Conservation (phyloP, 2,888 invertebrate species). For the Polietes domitor region DNA sequence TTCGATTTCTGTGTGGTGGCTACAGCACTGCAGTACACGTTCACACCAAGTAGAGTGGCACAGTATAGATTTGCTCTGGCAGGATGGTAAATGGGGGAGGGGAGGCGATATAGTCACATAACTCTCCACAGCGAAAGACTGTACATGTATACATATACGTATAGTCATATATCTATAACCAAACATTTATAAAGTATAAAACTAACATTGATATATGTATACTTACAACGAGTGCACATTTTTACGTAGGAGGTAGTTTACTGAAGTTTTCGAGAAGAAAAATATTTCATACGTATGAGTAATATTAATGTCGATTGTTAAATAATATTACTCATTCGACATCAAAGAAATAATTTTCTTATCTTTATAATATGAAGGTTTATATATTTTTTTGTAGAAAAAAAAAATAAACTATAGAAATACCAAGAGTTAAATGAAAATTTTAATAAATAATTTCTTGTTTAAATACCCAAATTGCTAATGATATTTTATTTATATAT, state of each 20-base stretch:
- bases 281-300: background rate
- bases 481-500: too few species aligned
- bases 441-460: too few species aligned
- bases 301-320: too few species aligned
- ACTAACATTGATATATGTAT: background rate
- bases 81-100: background rate
- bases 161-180: constrained; percentile 23
- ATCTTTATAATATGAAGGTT: too few species aligned
- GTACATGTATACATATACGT: background rate
- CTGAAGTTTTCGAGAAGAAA: background rate
- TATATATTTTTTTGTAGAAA: too few species aligned
- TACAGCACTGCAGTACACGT: background rate
- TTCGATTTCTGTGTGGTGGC: constrained; percentile 18
- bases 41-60: too few species aligned
- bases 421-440: too few species aligned
- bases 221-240: background rate
- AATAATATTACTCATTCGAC: too few species aligned
- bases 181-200: constrained; percentile 48
- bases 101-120: constrained; percentile 3
- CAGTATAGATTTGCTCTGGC: background rate
- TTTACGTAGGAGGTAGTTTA: background rate
- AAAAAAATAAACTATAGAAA: too few species aligned
- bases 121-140: constrained; percentile 8
- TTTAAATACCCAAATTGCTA: too few species aligned
- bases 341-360: too few species aligned